Conservation (phyloP, 2,113 vertebrate species). For the Glaucomys volans region DNA sequence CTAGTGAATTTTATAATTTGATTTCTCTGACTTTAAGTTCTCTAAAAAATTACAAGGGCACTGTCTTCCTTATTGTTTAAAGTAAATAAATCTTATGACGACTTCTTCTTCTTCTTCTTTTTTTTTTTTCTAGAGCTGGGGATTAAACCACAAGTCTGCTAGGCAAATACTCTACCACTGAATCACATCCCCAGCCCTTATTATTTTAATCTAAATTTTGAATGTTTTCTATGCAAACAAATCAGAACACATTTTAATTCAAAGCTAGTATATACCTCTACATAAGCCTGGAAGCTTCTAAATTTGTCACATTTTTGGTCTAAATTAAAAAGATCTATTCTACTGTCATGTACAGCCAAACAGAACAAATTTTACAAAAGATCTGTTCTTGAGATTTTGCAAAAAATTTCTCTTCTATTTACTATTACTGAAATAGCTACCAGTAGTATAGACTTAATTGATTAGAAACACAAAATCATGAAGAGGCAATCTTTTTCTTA, state of each 20-base stretch:
- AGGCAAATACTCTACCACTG: too few relatives aligned
- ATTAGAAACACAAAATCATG: slow-evolving; percentile 10
- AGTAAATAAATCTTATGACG: background rate
- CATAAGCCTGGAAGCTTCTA: background rate
- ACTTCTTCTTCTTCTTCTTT: background rate
- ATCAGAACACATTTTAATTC: background rate
- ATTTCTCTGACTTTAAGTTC: slow-evolving; percentile 26
- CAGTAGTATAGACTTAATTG: background rate
- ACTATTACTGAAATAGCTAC: background rate
- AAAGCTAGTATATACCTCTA: background rate
- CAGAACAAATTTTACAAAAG: background rate
- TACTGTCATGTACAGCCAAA: background rate
- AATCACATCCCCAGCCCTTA: too few relatives aligned
- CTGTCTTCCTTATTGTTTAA: background rate
- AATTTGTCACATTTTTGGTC: background rate
- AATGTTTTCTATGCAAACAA: slow-evolving; percentile 5
- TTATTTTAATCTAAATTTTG: slow-evolving; percentile 37
- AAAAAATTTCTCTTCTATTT: background rate
- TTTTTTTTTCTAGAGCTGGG: too few relatives aligned
- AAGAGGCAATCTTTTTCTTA: slow-evolving; percentile 21
- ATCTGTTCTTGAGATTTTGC: slow-evolving; percentile 5
- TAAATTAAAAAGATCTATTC: slow-evolving; percentile 45
- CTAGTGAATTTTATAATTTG: background rate
- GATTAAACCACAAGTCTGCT: too few relatives aligned
- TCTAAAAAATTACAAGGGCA: background rate